These are phyloP conservation scores for Ctenochaetus hawaiiensis DNA, from an alignment of 2,797 vertebrate genomes.

Conservation along the genomic window DNA sequence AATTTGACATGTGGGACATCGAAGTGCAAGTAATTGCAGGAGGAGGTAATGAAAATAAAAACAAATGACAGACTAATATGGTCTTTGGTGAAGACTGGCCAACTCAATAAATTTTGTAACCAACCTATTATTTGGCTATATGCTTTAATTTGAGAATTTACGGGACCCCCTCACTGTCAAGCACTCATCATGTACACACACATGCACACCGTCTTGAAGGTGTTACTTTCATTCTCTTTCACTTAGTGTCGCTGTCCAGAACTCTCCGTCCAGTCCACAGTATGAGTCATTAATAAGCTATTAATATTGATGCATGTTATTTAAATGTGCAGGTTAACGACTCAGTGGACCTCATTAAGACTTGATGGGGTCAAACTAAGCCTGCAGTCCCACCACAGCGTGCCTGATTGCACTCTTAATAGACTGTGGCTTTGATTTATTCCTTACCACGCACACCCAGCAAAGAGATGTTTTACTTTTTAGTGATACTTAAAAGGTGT, in stretches of 20 bases:
- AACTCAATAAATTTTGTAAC: background rate
- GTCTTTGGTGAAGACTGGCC: background rate
- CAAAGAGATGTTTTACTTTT: slow-evolving; percentile 56
- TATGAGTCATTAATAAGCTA: slow-evolving; percentile 77
- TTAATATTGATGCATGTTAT: slow-evolving; percentile 83
- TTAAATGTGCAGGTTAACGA: slow-evolving; percentile 73
- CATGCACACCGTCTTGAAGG: slow-evolving; percentile 5
- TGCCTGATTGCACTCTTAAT: slow-evolving; percentile 77
- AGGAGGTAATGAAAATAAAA: background rate
- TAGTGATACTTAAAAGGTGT: slow-evolving; percentile 33
- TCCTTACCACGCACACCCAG: background rate
- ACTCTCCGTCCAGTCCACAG: slow-evolving; percentile 44
- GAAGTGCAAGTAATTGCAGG: background rate
- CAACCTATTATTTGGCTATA: background rate
- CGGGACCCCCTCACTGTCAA: background rate
- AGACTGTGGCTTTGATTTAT: slow-evolving; percentile 69
- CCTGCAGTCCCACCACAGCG: slow-evolving; percentile 58
- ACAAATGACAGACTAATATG: background rate
- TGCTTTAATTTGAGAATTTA: slow-evolving; percentile 15
- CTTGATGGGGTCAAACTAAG: slow-evolving; percentile 74
- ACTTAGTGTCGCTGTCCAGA: slow-evolving; percentile 12
- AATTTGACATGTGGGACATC: background rate
- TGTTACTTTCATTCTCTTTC: slow-evolving; percentile 5
- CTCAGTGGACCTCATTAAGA: slow-evolving; percentile 78
- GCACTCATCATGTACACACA: background rate